phyloP scores from a whole-genome alignment of 2,113 vertebrate species.

The Erinaceus europaeus region DNA sequence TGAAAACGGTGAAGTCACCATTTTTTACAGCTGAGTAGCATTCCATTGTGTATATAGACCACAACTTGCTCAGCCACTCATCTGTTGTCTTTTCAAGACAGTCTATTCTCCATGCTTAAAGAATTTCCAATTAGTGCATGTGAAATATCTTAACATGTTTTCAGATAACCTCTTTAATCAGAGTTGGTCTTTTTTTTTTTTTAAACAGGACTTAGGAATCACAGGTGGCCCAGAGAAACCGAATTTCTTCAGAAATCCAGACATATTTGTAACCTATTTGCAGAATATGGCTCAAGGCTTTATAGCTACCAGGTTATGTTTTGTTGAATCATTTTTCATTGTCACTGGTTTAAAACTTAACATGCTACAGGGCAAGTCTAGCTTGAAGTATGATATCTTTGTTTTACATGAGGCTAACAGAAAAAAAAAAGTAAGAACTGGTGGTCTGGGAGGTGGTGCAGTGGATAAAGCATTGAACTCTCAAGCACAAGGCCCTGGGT shows the following conservation, averaged over 20 bases:
- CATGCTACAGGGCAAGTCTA: background rate
- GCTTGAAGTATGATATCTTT: background rate
- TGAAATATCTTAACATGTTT: background rate
- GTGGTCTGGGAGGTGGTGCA: too few species aligned
- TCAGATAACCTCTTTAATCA: background rate
- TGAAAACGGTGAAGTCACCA: too few species aligned
- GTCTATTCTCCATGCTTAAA: background rate
- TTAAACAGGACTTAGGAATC: conserved; percentile 52
- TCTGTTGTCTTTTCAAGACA: background rate
- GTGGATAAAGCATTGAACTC: too few species aligned
- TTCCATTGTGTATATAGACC: too few species aligned
- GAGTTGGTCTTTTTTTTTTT: conserved; percentile 21
- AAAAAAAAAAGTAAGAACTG: too few species aligned
- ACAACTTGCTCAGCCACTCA: too few species aligned
- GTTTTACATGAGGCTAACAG: background rate
- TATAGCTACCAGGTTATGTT: conserved; percentile 60
- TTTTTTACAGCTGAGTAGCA: too few species aligned
- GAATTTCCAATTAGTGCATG: background rate
- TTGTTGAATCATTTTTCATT: background rate
- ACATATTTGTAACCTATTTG: background rate
- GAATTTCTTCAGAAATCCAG: background rate
- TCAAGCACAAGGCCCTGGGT: too few species aligned
- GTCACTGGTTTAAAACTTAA: background rate
- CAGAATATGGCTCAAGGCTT: conserved; percentile 37
- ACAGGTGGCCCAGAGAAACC: conserved; percentile 11